Percentiles rank a stretch among this genome's conserved stretches.
These are phyloP conservation scores for Atractosteus spatula DNA, from an alignment of 2,113 vertebrate genomes.

Conservation along the genomic window DNA sequence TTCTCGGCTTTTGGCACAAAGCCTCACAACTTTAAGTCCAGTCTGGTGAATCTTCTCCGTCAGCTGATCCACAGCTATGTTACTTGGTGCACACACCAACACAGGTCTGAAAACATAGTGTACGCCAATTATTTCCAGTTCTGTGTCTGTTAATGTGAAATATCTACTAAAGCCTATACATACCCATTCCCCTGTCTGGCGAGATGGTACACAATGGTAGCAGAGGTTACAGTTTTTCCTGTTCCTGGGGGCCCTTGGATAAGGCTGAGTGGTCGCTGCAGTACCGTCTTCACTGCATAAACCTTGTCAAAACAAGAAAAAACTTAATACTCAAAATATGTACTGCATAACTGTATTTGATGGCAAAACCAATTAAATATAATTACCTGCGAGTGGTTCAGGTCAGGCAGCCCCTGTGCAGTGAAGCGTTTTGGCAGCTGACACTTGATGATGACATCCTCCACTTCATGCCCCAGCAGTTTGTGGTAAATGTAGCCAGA, in stretches of 20 bases:
- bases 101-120: constrained; percentile 73
- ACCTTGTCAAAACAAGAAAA: constrained; percentile 64
- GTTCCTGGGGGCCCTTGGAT: constrained; percentile 97
- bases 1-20: constrained; percentile 94
- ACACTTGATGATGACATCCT: constrained; percentile 98
- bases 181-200: constrained; percentile 96
- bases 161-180: constrained; percentile 23
- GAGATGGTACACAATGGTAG: constrained; percentile 96
- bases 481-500: constrained; percentile 98
- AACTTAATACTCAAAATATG: background rate
- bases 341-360: too few species aligned
- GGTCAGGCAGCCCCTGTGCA: constrained; percentile 93
- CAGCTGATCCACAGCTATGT: constrained; percentile 95
- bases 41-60: constrained; percentile 98
- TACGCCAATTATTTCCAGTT: too few species aligned
- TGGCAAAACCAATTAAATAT: constrained; percentile 3
- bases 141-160: too few species aligned
- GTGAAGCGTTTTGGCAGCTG: constrained; percentile 97
- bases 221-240: constrained; percentile 94
- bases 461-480: constrained; percentile 91
- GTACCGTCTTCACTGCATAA: constrained; percentile 95
- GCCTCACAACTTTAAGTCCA: constrained; percentile 92
- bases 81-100: constrained; percentile 94
- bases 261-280: constrained; percentile 93
- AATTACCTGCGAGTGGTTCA: constrained; percentile 95